A percentile compares a stretch with the other conserved stretches of the same genome.
Conservation (phyloP, 2,888 invertebrate genomes). For the Thereva unica region DNA sequence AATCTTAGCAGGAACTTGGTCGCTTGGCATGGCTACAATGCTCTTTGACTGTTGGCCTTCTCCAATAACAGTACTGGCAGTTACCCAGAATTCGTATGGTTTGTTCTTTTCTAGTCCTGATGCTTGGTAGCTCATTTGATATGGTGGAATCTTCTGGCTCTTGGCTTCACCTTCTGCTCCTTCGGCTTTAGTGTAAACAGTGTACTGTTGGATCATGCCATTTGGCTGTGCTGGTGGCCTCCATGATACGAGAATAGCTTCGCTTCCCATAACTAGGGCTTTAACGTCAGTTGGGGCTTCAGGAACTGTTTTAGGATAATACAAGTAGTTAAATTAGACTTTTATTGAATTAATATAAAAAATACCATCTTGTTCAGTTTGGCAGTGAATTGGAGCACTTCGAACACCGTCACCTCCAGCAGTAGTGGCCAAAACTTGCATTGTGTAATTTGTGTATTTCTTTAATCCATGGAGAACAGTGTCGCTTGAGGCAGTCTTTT, state of each 20-base stretch:
- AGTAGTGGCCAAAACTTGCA: constrained; percentile 94
- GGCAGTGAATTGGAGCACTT: constrained; percentile 76
- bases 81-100: constrained; percentile 93
- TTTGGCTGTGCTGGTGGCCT: constrained; percentile 90
- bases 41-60: constrained; percentile 90
- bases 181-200: constrained; percentile 83
- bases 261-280: constrained; percentile 88
- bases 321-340: background rate
- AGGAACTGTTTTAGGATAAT: constrained; percentile 69
- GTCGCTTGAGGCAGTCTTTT: constrained; percentile 89
- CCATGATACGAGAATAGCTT: constrained; percentile 93
- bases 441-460: constrained; percentile 95
- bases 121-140: constrained; percentile 86
- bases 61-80: constrained; percentile 90
- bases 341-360: background rate
- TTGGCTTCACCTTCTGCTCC: constrained; percentile 68
- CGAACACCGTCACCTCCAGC: constrained; percentile 94
- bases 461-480: constrained; percentile 91
- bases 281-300: constrained; percentile 92
- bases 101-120: constrained; percentile 78
- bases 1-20: constrained; percentile 84
- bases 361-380: constrained; percentile 92
- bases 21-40: constrained; percentile 80
- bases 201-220: constrained; percentile 91
- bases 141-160: constrained; percentile 78